Evolutionary conservation across 2,888 invertebrate species (phyloP).

Genomic region (Yponomeuta sedellus): DNA sequence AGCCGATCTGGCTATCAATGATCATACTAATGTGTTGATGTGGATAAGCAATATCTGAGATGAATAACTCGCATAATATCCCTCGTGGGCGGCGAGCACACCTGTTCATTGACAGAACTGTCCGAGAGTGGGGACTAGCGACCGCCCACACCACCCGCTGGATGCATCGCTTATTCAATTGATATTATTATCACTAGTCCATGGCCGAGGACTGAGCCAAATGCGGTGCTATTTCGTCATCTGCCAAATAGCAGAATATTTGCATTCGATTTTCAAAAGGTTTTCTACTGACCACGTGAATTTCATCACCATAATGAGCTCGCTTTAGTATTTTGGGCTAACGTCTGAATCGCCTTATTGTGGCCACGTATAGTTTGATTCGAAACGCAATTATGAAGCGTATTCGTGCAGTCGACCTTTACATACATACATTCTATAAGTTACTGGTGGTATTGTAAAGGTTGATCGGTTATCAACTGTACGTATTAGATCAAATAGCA

Average conservation of each 20-base stretch:
- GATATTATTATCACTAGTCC: constrained; percentile 8
- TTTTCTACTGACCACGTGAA: background rate
- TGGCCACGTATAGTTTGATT: background rate
- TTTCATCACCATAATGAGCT: background rate
- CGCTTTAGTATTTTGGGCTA: background rate
- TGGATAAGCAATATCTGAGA: background rate
- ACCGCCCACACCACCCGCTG: constrained; percentile 22
- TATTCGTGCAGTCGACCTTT: no score
- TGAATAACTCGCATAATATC: background rate
- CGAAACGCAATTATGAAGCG: no score
- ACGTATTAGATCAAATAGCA: background rate
- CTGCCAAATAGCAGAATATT: background rate
- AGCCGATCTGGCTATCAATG: background rate
- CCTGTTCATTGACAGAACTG: constrained; percentile 49
- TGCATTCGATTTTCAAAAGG: background rate
- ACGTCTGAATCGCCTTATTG: background rate
- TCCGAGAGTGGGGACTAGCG: constrained; percentile 18
- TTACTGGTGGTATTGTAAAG: no score
- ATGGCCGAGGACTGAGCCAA: constrained; percentile 13
- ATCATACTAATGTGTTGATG: background rate
- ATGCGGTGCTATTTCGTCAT: constrained; percentile 13
- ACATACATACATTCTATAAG: no score
- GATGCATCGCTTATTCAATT: constrained; percentile 1
- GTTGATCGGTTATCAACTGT: background rate
- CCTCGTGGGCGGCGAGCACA: constrained; percentile 34